Conservation (phyloP, 2,888 invertebrate species). For the Caenorhabditis macrosperma region DNA sequence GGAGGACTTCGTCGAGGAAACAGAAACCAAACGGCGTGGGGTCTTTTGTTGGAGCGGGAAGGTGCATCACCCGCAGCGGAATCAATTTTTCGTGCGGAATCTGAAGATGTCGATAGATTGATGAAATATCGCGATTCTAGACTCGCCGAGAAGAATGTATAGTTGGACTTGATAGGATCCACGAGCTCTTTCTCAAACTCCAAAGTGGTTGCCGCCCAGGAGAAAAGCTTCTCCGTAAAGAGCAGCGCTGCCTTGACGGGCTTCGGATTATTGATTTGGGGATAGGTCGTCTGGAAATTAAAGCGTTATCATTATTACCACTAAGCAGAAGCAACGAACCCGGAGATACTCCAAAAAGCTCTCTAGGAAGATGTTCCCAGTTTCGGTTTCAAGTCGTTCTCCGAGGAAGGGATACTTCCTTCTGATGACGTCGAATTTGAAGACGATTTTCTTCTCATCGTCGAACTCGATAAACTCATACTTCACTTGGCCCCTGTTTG, state of each 20-base stretch:
- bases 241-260: neutral
- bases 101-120: too few species aligned
- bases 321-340: too few species aligned
- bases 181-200: conserved; percentile 11
- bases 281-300: neutral
- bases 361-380: neutral
- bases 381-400: too few species aligned
- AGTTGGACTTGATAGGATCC: neutral
- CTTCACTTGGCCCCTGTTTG: neutral
- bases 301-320: too few species aligned
- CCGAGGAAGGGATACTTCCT: too few species aligned
- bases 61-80: neutral
- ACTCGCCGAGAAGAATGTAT: too few species aligned
- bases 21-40: too few species aligned
- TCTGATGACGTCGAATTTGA: neutral
- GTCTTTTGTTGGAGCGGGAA: neutral
- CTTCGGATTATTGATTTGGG: too few species aligned
- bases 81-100: too few species aligned
- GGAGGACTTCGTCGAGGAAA: neutral
- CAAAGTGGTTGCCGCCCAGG: conserved; percentile 1
- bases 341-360: neutral
- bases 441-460: neutral
- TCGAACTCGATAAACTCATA: neutral
- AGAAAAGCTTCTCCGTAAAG: conserved; percentile 4
- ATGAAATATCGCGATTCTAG: too few species aligned